phyloP scores from a whole-genome alignment of 2,113 vertebrate genomes.

The Pimephales promelas region DNA sequence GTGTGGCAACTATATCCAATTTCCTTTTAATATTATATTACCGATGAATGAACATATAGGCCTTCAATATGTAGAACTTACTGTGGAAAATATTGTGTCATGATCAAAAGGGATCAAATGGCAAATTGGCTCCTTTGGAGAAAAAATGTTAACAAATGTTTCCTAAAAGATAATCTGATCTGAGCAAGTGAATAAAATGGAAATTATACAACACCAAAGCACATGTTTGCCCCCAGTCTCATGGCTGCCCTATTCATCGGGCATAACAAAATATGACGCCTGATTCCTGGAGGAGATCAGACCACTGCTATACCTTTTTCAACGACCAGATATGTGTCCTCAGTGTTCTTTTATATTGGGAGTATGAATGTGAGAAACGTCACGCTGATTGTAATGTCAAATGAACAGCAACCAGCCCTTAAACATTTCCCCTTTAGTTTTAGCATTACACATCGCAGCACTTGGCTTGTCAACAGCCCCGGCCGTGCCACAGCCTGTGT shows the following conservation, averaged over 20 bases:
- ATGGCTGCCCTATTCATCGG: constrained; percentile 17
- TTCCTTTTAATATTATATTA: not conserved
- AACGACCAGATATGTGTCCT: not conserved
- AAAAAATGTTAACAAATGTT: constrained; percentile 40
- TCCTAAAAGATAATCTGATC: constrained; percentile 39
- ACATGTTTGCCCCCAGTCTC: constrained; percentile 5
- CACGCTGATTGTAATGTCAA: constrained; percentile 43
- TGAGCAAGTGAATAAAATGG: constrained; percentile 25
- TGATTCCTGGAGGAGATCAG: constrained; percentile 18
- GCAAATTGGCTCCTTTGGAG: not conserved
- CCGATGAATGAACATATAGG: not conserved
- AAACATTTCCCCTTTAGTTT: constrained; percentile 43
- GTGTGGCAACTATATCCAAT: not conserved
- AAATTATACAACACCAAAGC: constrained; percentile 2
- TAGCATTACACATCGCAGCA: constrained; percentile 21
- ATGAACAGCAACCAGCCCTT: constrained; percentile 40
- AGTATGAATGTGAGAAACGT: constrained; percentile 3
- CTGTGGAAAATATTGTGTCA: constrained; percentile 5
- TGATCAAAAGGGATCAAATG: not conserved
- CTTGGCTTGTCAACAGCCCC: not conserved
- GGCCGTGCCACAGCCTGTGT: constrained; percentile 8
- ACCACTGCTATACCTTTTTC: constrained; percentile 5
- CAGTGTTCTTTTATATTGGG: not conserved
- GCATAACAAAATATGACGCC: constrained; percentile 14
- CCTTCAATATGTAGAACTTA: not conserved